Evolutionary conservation across 2,797 vertebrate species (phyloP), one percentile per base, ranked within the genome.

Genomic region (Enteromius trimaculatus): DNA sequence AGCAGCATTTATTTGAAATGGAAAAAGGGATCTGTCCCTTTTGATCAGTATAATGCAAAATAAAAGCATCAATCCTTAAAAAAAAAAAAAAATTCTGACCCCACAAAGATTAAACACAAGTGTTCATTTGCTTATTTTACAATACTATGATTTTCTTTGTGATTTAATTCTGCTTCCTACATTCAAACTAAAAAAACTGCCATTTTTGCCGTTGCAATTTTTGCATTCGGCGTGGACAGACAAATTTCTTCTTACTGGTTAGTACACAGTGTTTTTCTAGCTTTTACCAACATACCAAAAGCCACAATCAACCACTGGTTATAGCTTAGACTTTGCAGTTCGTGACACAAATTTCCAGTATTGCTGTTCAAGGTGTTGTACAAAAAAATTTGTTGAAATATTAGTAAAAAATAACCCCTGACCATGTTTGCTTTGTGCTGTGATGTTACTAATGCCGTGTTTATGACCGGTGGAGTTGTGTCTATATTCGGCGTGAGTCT

Each of bases 391-490:
- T 31, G 16, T 76, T 66, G 23, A 42, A 82, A 55, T 64, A 62
- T 55, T 55, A 53, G 79, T 49, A 72, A 81, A 74, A 47, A 81
- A 64, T 39, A 68, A 66, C n/a, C 58, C 19, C 44, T 68, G 69
- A 29, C 80, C 2, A 66, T 79, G 34, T 83, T 58, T 69, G 81
- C 2, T 39, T 53, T 81, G 78, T 77, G 34, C 31, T 86, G 72
- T 80, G 81, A 83, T 69, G 82, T 76, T 79, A 55, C 65, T 83
- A 80, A 77, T 87, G 71, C 79, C 39, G 49, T 60, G 19, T 72
- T 47, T 77, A 68, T 34, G 80, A 39, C 78, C 86, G 77, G 84
- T 58, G 77, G 21, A 87, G 26, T 82, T 44, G 53, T 78, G 79
- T 83, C 47, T 78, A 39, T 85, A 42, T 86, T 76, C 39, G 69